Conservation (phyloP, 2,797 vertebrate genomes). For the Myripristis jacobus region DNA sequence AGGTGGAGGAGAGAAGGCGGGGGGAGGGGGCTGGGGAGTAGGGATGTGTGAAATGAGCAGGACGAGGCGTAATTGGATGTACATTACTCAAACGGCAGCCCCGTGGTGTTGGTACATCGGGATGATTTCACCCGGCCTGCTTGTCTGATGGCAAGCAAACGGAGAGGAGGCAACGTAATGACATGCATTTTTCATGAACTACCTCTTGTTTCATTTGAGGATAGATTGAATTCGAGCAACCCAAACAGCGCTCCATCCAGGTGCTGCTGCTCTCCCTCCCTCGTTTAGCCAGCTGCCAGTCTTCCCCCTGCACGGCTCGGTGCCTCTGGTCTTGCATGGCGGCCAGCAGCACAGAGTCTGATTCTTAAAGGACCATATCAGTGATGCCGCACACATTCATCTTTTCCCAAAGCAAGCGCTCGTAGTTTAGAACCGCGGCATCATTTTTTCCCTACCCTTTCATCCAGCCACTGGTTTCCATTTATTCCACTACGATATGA, state of each 20-base stretch:
- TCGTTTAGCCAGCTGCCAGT: background rate
- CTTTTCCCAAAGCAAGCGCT: too few species aligned
- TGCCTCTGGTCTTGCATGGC: constrained; percentile 2
- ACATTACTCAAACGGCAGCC: background rate
- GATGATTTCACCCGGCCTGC: constrained; percentile 16
- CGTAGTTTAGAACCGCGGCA: too few species aligned
- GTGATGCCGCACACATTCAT: too few species aligned
- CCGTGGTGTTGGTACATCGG: background rate
- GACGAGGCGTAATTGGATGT: background rate
- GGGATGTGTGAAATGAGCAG: constrained; percentile 19
- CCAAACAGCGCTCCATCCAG: background rate
- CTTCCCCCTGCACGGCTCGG: background rate
- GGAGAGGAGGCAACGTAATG: constrained; percentile 1
- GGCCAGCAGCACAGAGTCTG: background rate
- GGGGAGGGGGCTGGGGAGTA: background rate
- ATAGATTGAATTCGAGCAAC: background rate
- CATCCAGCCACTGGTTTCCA: too few species aligned
- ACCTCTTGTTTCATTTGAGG: background rate
- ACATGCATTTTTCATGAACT: constrained; percentile 3
- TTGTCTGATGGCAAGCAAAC: background rate
- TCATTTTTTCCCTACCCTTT: too few species aligned
- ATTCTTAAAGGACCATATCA: too few species aligned
- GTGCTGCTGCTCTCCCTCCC: background rate
- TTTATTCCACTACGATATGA: too few species aligned
- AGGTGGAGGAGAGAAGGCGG: constrained; percentile 1